Evolutionary conservation across 2,888 invertebrate species (phyloP), one percentile per base, ranked within the genome.

Genomic region (Heliconius ethilla): DNA sequence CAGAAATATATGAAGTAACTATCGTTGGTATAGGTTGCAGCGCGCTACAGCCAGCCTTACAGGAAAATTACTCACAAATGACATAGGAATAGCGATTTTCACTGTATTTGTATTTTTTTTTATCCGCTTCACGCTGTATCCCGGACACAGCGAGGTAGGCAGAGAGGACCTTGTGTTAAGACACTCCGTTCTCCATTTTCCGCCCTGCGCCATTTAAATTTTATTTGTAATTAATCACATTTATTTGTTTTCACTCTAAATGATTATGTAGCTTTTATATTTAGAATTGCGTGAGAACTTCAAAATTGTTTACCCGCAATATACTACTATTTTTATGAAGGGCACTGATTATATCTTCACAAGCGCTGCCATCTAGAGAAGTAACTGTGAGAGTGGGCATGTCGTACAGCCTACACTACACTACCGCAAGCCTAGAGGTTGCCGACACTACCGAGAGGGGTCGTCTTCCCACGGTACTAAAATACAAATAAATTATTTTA

Each of bases 311-410:
- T 51, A 51, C 15, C 18, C 18, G 51, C 51, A 51, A 51, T 18
- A 18, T 51, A 51, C 51, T 51, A 33, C 33, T 18, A 51, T 6
- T 18, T 51, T 51, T 51, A 18, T 45, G 5, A 51, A 51, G 4
- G 22, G 37, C 3, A 37, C 66, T 37, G 37, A 11, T 37, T 10
- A 37, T 9, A 59, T 51, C 11, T 51, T 45, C 18, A 15, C 2
- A 55, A 22, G 55, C 29, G 70, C 70, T 70, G 70, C 70, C 70
- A 70, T 29, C 70, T 70, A 70, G 70, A 29, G n/a, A 29, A n/a
- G 22, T 13, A 0, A 29, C 27, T 9, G 27, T 18, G 9, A 45
- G 29, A 29, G 29, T 29, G 51, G 13, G 27, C 7, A 15, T 22
- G 10, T 22, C 4, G 33, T n/a, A 18, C 55, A 22, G 22, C 2